phyloP scores from a whole-genome alignment of 2,797 vertebrate genomes.

The Chaunax sp. region DNA sequence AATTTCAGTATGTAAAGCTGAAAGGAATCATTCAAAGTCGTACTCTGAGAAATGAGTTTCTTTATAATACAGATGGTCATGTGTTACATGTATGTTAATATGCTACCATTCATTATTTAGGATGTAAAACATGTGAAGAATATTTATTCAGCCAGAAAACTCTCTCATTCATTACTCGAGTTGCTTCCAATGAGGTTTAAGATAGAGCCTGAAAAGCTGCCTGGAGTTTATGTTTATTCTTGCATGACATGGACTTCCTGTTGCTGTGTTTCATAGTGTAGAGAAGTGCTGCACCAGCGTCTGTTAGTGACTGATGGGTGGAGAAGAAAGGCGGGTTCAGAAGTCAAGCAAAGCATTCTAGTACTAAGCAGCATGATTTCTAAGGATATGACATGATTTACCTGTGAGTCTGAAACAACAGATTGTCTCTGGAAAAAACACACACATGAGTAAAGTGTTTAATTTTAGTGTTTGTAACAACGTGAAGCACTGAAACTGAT shows the following conservation, averaged over 20 bases:
- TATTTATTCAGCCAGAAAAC: slow-evolving; percentile 3
- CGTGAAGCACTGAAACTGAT: neutral
- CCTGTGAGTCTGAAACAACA: slow-evolving; percentile 71
- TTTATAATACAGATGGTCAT: neutral
- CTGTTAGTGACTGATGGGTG: slow-evolving; percentile 73
- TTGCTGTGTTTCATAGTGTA: slow-evolving; percentile 81
- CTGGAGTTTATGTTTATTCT: slow-evolving; percentile 48
- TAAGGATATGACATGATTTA: slow-evolving; percentile 37
- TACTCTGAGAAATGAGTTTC: neutral
- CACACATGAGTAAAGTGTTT: neutral
- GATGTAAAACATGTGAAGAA: slow-evolving; percentile 11
- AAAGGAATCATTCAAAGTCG: neutral
- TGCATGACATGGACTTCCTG: slow-evolving; percentile 69
- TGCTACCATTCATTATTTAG: slow-evolving; percentile 12
- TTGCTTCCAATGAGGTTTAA: slow-evolving; percentile 33
- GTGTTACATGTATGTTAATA: slow-evolving; percentile 5
- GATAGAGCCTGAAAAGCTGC: slow-evolving; percentile 12
- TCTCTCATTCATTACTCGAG: slow-evolving; percentile 19
- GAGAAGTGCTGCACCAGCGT: slow-evolving; percentile 75
- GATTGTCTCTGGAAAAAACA: slow-evolving; percentile 58
- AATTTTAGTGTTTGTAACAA: neutral
- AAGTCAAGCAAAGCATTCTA: neutral
- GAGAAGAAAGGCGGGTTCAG: slow-evolving; percentile 11
- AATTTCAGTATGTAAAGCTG: neutral
- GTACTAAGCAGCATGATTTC: neutral